Conservation (phyloP, 1,140 invertebrate species). For the Cydia strobilella region DNA sequence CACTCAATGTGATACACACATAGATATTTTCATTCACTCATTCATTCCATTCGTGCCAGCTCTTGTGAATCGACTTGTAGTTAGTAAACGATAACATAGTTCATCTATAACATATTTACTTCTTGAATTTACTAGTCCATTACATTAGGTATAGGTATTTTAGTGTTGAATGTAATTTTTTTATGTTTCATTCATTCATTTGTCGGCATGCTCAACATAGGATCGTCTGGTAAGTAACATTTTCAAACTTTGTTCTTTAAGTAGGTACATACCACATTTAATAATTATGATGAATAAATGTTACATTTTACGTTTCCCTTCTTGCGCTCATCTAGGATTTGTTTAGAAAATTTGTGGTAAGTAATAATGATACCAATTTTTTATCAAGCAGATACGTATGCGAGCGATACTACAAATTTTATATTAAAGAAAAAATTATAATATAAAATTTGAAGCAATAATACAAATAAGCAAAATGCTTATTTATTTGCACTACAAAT, state of each 20-base stretch:
- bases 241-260: not conserved
- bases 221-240: slow-evolving; percentile 74
- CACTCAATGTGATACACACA: too few species aligned
- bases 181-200: slow-evolving; percentile 51
- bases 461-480: too few species aligned
- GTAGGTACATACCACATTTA: too few species aligned
- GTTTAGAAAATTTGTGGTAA: slow-evolving; percentile 68
- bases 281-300: slow-evolving; percentile 22
- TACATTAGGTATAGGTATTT: slow-evolving; percentile 27
- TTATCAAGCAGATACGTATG: too few species aligned
- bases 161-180: slow-evolving; percentile 38
- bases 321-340: slow-evolving; percentile 57
- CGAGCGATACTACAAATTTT: too few species aligned
- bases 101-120: not conserved
- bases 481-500: not conserved
- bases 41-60: too few species aligned
- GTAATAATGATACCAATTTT: slow-evolving; percentile 38
- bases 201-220: slow-evolving; percentile 44
- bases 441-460: too few species aligned
- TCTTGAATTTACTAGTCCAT: not conserved
- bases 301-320: slow-evolving; percentile 34
- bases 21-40: too few species aligned
- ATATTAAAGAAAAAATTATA: too few species aligned
- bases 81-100: not conserved
- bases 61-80: not conserved